These are phyloP conservation scores for Syrista parreyssii DNA, from an alignment of 2,888 invertebrate genomes.

Conservation along the genomic window DNA sequence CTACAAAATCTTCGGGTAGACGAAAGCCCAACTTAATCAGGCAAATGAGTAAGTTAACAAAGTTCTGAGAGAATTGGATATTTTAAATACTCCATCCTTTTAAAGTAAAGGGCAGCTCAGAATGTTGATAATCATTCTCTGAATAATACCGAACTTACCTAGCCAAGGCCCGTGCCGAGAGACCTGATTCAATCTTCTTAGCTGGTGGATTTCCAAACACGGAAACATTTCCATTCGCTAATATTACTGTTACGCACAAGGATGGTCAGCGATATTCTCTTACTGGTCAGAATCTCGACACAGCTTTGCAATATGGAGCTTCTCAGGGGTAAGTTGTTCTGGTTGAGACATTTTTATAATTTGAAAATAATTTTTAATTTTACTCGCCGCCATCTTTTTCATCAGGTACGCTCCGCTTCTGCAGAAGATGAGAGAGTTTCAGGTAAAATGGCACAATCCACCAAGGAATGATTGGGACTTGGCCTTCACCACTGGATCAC, in stretches of 20 bases:
- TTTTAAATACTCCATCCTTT: neutral
- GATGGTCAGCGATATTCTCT: constrained; percentile 68
- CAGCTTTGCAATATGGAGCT: constrained; percentile 80
- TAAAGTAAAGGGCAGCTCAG: neutral
- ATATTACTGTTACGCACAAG: constrained; percentile 70
- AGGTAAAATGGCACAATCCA: constrained; percentile 73
- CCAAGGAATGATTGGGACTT: constrained; percentile 72
- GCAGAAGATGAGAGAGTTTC: constrained; percentile 73
- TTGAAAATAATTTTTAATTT: neutral
- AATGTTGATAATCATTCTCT: neutral
- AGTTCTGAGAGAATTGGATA: constrained; percentile 1
- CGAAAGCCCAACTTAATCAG: constrained; percentile 66
- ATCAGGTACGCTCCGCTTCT: constrained; percentile 71
- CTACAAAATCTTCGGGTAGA: constrained; percentile 62
- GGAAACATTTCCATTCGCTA: constrained; percentile 74
- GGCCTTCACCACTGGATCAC: constrained; percentile 77
- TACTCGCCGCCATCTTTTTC: neutral
- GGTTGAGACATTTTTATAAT: neutral
- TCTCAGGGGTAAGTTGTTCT: constrained; percentile 72
- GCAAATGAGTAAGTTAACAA: constrained; percentile 60
- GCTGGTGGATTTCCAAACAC: constrained; percentile 81
- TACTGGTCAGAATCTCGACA: constrained; percentile 71
- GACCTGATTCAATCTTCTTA: constrained; percentile 69
- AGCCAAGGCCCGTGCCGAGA: constrained; percentile 65
- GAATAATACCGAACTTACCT: constrained; percentile 16